A percentile compares a stretch with the other conserved stretches of the same genome.
Evolutionary conservation across 2,888 invertebrate species (phyloP).

Genomic region (Dysmachus trigonus): DNA sequence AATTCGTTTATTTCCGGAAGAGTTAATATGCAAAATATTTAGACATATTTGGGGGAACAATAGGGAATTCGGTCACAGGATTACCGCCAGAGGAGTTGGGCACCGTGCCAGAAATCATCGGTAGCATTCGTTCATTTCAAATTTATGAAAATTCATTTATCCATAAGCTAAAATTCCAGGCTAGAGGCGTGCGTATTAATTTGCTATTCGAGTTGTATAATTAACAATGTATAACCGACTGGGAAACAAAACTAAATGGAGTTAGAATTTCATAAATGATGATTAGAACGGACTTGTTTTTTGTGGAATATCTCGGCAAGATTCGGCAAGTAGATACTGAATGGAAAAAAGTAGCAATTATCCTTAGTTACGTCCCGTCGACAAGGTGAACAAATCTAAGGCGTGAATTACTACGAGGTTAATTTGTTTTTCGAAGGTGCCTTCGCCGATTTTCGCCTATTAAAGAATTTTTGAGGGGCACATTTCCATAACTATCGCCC

Average conservation of each 20-base stretch:
- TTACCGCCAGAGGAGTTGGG: background rate
- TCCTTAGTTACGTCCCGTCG: background rate
- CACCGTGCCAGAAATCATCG: background rate
- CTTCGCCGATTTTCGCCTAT: background rate
- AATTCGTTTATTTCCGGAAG: constrained; percentile 29
- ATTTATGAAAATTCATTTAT: background rate
- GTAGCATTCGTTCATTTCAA: background rate
- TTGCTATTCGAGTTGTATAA: background rate
- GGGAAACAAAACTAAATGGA: background rate
- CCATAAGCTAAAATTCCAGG: background rate
- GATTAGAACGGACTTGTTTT: background rate
- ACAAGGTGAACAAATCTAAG: background rate
- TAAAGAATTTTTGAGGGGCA: background rate
- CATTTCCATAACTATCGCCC: background rate
- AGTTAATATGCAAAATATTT: constrained; percentile 32
- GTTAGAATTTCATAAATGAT: background rate
- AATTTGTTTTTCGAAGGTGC: background rate
- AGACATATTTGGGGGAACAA: background rate
- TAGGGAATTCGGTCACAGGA: background rate
- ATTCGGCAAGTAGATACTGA: background rate
- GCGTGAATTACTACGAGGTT: background rate
- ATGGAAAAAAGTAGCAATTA: background rate
- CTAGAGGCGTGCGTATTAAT: background rate
- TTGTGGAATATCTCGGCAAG: background rate
- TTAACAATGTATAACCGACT: background rate